Evolutionary conservation across 2,797 vertebrate genomes (phyloP), one percentile per base, ranked within the genome.

Genomic region (Chelonia mydas): DNA sequence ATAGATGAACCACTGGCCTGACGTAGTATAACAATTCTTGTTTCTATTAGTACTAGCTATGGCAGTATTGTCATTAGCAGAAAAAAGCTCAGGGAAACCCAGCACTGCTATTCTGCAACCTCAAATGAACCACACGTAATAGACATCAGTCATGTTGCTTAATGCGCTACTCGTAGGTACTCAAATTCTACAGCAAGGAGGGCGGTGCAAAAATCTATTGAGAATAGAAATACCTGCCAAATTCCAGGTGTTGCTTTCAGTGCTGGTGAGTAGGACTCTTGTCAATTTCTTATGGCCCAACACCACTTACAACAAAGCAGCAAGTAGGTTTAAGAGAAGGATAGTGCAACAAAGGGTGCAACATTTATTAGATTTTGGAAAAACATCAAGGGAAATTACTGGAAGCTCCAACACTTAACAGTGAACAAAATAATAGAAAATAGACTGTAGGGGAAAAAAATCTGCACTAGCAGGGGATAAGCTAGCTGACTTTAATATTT

Each of bases 71-170:
- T 8, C 31, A n/a, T 33, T 65, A 16, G 15, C 59, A 74, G 68
- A 25, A 72, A 59, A 92, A 90, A 84, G 54, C 3, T 11, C 83
- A 83, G 53, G 50, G 81, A 89, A 93, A 10, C 33, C 33, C 1
- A 90, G 4, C 68, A 92, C 16, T 59, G 6, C 5, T 19, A 23
- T 68, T 21, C 25, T 83, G 50, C 21, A 72, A n/a, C 65, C n/a
- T 72, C 33, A 72, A 37, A 72, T 41, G n/a, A 72, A 10, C 65
- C 65, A 72, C 12, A 61, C 2, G 19, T 72, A 33, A 68, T 17
- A n/a, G 65, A 72, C 37, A 10, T 37, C 41, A 72, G 65, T 37
- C 65, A n/a, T 23, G n/a, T 37, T 37, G 21, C 65, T 37, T 72
- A 37, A 72, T 37, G 33, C 5, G 21, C 41, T 47, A 27, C 72